Conservation (phyloP, 2,113 vertebrate species). For the Oplegnathus fasciatus region DNA sequence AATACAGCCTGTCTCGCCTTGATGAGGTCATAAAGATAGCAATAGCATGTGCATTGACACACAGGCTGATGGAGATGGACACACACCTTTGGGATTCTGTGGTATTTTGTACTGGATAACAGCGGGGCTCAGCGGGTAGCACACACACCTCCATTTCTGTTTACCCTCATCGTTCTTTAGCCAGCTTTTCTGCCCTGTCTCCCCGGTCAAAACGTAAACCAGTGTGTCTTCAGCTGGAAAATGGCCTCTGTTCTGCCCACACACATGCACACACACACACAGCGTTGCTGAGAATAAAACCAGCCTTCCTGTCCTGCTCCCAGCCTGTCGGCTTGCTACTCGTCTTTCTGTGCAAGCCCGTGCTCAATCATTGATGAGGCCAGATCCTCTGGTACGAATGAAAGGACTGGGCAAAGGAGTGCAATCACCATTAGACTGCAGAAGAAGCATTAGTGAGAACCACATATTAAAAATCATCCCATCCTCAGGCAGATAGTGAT, state of each 20-base stretch:
- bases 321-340: conserved; percentile 53
- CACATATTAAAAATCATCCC: conserved; percentile 51
- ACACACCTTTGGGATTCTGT: conserved; percentile 35
- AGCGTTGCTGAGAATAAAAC: conserved; percentile 54
- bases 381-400: conserved; percentile 65
- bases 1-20: conserved; percentile 45
- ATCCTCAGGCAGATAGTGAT: conserved; percentile 32
- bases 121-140: not conserved
- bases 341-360: conserved; percentile 54
- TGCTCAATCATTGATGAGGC: conserved; percentile 76
- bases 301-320: conserved; percentile 14
- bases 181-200: conserved; percentile 47
- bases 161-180: conserved; percentile 41
- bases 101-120: conserved; percentile 18
- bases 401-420: conserved; percentile 55
- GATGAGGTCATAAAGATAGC: conserved; percentile 71
- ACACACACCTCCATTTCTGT: conserved; percentile 36
- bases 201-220: conserved; percentile 58
- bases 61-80: conserved; percentile 23
- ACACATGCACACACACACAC: conserved; percentile 14
- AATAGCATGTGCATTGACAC: conserved; percentile 40
- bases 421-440: conserved; percentile 63
- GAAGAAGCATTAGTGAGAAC: conserved; percentile 51
- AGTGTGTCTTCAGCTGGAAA: conserved; percentile 68
- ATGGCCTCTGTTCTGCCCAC: conserved; percentile 53